Evolutionary conservation across 2,797 vertebrate species (phyloP), one percentile per base, ranked within the genome.

Genomic region (Pseudochromis fuscus): DNA sequence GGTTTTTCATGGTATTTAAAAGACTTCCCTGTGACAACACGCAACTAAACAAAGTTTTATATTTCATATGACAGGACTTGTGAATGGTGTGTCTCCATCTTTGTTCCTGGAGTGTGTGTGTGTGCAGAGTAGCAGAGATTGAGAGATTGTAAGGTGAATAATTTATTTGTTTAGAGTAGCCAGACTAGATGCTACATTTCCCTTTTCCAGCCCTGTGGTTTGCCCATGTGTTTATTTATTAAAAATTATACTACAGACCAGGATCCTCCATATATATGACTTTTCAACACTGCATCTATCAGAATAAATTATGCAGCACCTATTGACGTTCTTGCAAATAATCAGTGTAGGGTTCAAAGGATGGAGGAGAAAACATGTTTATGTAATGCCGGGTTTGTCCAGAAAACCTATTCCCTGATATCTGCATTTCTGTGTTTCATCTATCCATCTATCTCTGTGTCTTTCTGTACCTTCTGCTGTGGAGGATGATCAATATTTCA

Each of bases 401-500:
- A 80, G 61, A 75, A n/a, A 88, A 72, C 63, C 56, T 37, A 63
- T 69, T 85, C 53, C 35, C 38, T 77, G 67, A 75, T 78, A 76
- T 84, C 75, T 73, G 56, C 65, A 65, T 68, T 75, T 18, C 59
- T 71, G 50, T 49, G 37, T 84, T 72, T 77, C 63, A 74, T 83
- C 75, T 51, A 74, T 83, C 75, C 49, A 28, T 75, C 75, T 56
- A 16, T 82, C 78, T 73, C 59, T 75, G 71, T 84, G 53, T 75
- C 55, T 78, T 58, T 68, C 38, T 84, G 45, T 21, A 38, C 64
- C 38, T 67, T 77, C 75, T 82, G 66, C 86, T 76, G 72, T 75
- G 66, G 75, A 86, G 71, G 66, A 74, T 88, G 77, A 94, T 93
- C 90, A 91, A 93, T 93, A 91, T 92, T 91, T 93, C 81, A 94